Conservation (phyloP, 2,797 vertebrate genomes). For the Malacoraja senta region DNA sequence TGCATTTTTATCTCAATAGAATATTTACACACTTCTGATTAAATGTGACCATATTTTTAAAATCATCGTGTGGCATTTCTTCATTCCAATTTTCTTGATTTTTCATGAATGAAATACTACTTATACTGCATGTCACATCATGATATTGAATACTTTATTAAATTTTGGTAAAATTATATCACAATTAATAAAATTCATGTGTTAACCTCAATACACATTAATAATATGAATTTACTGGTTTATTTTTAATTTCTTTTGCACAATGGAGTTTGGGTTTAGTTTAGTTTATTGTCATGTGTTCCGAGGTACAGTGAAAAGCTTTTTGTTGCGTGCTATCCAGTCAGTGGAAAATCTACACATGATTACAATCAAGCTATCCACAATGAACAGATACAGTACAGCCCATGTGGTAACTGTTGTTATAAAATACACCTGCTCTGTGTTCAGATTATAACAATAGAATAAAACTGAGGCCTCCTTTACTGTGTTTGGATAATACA, state of each 20-base stretch:
- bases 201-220: not conserved
- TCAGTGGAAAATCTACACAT: too few relatives aligned
- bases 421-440: not conserved
- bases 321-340: too few relatives aligned
- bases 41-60: too few relatives aligned
- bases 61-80: not conserved
- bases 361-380: too few relatives aligned
- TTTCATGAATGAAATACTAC: not conserved
- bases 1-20: too few relatives aligned
- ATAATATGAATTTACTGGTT: not conserved
- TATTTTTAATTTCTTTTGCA: not conserved
- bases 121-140: not conserved
- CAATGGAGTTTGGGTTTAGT: too few relatives aligned
- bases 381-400: too few relatives aligned
- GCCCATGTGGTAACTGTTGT: not conserved
- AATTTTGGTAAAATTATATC: not conserved
- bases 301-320: too few relatives aligned
- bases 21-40: not conserved
- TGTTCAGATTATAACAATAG: not conserved
- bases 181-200: not conserved
- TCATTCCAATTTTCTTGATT: not conserved
- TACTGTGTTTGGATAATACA: not conserved
- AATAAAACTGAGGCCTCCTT: not conserved
- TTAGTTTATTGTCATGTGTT: too few relatives aligned
- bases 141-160: conserved; percentile 1